Evolutionary conservation across 2,888 invertebrate species (phyloP).

Genomic region (Chironomus riparius): DNA sequence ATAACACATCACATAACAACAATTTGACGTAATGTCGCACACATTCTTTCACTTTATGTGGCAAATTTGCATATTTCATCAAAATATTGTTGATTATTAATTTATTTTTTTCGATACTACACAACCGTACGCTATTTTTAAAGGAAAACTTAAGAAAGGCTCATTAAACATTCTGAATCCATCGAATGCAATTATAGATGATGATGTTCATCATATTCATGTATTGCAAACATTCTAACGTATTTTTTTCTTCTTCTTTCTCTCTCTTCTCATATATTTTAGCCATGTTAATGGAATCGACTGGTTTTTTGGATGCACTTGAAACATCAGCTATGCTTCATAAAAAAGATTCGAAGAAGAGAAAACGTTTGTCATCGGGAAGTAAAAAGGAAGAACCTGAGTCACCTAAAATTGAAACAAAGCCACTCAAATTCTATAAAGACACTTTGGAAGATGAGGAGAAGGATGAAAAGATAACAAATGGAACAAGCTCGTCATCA

Average conservation of each 20-base stretch:
- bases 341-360: constrained; percentile 66
- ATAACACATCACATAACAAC: too few relatives aligned
- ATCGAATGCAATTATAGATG: background rate
- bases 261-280: constrained; percentile 44
- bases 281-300: constrained; percentile 75
- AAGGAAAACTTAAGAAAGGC: too few relatives aligned
- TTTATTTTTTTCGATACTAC: too few relatives aligned
- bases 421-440: constrained; percentile 77
- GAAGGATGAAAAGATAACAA: constrained; percentile 36
- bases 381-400: constrained; percentile 39
- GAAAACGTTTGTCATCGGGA: constrained; percentile 62
- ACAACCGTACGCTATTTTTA: too few relatives aligned
- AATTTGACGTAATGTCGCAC: too few relatives aligned
- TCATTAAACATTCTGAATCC: constrained; percentile 6
- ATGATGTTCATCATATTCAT: too few relatives aligned
- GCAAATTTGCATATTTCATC: too few relatives aligned
- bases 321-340: constrained; percentile 63
- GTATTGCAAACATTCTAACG: too few relatives aligned
- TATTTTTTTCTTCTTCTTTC: constrained; percentile 35
- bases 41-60: too few relatives aligned
- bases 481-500: constrained; percentile 13
- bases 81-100: too few relatives aligned
- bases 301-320: constrained; percentile 88
- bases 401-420: constrained; percentile 34
- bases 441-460: constrained; percentile 65